Evolutionary conservation across 2,797 vertebrate species (phyloP), one percentile per base, ranked within the genome.

Genomic region (Smutsia temminckii): DNA sequence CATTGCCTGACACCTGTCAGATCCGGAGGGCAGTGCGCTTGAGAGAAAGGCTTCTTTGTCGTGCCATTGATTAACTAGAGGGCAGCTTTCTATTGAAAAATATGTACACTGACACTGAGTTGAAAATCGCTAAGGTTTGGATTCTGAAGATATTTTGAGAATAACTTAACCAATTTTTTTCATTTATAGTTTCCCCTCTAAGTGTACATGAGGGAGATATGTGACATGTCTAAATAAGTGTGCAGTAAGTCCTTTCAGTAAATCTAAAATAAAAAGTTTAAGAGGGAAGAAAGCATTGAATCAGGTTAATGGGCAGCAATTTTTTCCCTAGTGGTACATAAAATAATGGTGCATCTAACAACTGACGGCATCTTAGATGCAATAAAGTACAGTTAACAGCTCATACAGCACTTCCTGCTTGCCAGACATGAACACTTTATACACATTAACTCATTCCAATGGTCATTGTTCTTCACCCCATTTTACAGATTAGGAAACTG

Each of bases 101-200:
- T 18, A 68, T 8, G 32, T 34, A 71, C n/a, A 2, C 0, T 29
- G 66, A 71, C 46, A 49, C 10, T 12, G n/a, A 81, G 78, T 4
- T 95, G 61, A 80, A 91, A 91, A 87, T 61, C 89, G 34, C 42
- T 37, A 27, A 72, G n/a, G 55, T 53, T 11, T 27, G 40, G 49
- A 49, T 71, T 61, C 61, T 59, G 34, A 49, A 23, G 77, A 63
- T 27, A 16, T 53, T 27, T 40, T 34, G 17, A 71, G 57, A n/a
- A n/a, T 72, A 53, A 53, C 46, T 40, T 40, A 40, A n/a, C 5
- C 51, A 14, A 8, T 75, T 37, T 66, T 55, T 78, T 78, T 55
- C 17, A 51, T 16, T 72, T 80, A 8, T 13, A 34, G 46, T 59
- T 87, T 79, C 42, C 71, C 79, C 53, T 80, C 55, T n/a, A 46